These are phyloP conservation scores for Drosophila rubida DNA, from an alignment of 2,888 invertebrate genomes.

Conservation along the genomic window DNA sequence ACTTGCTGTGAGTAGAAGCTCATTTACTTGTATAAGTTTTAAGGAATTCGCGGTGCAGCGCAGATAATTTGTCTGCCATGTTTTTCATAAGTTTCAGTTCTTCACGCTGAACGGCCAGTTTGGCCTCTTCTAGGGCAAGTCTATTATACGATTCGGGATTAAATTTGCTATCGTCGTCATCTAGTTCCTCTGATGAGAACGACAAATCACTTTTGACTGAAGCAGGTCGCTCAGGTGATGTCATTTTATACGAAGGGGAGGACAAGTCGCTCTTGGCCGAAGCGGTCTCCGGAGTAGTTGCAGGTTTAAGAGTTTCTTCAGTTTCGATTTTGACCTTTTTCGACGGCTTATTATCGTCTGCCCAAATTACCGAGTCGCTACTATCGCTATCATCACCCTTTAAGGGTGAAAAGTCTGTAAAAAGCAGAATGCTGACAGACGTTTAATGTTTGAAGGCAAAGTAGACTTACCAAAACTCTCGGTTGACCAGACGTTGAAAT, in stretches of 20 bases:
- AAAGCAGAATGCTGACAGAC: background rate
- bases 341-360: background rate
- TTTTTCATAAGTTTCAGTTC: conserved; percentile 35
- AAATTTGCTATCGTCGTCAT: background rate
- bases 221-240: background rate
- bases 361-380: background rate
- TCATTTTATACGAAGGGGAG: background rate
- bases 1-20: background rate
- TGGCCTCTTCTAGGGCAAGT: conserved; percentile 28
- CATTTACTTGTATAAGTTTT: conserved; percentile 18
- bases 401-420: conserved; percentile 32
- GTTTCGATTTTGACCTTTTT: background rate
- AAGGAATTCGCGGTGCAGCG: conserved; percentile 34
- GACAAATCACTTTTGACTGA: background rate
- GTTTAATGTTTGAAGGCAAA: background rate
- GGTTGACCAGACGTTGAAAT: conserved; percentile 18
- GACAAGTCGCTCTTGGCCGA: background rate
- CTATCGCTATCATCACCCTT: conserved; percentile 17
- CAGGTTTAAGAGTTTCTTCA: background rate
- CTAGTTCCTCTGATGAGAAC: background rate
- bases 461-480: conserved; percentile 30
- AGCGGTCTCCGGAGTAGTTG: background rate
- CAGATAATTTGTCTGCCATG: conserved; percentile 36
- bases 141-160: background rate
- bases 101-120: conserved; percentile 28